Conservation (phyloP, 2,113 vertebrate species). For the Collichthys lucidus region DNA sequence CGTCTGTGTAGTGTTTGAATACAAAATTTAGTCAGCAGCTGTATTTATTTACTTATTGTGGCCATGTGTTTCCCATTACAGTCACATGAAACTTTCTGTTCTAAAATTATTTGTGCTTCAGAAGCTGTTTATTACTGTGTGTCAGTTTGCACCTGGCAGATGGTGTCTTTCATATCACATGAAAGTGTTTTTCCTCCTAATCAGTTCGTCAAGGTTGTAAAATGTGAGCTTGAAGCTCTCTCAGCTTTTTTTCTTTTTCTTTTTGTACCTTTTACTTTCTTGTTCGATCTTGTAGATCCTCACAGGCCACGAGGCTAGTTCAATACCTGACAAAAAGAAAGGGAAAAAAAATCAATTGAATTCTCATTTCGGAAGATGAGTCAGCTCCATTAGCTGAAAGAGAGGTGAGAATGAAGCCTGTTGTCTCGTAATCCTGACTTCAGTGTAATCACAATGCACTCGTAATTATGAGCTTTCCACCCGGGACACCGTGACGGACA, state of each 20-base stretch:
- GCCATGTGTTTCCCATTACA: neutral
- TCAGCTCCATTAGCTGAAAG: slow-evolving; percentile 43
- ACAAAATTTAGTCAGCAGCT: neutral
- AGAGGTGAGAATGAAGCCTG: slow-evolving; percentile 22
- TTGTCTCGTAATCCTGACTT: slow-evolving; percentile 51
- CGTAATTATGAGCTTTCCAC: slow-evolving; percentile 74
- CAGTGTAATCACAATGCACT: slow-evolving; percentile 65
- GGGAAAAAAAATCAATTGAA: slow-evolving; percentile 28
- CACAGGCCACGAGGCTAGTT: neutral
- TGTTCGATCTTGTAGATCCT: slow-evolving; percentile 10
- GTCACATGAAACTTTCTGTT: slow-evolving; percentile 8
- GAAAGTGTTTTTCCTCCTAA: slow-evolving; percentile 49
- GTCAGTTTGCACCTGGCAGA: slow-evolving; percentile 26
- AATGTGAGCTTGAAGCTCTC: slow-evolving; percentile 12
- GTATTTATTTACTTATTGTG: slow-evolving; percentile 18
- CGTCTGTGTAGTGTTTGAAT: neutral
- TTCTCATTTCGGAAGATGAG: slow-evolving; percentile 45
- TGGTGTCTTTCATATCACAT: slow-evolving; percentile 49
- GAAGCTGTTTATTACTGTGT: slow-evolving; percentile 15
- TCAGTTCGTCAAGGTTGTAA: slow-evolving; percentile 49
- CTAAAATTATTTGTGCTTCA: neutral
- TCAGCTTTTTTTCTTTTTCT: slow-evolving; percentile 1
- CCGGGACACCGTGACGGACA: slow-evolving; percentile 51
- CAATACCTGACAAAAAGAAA: slow-evolving; percentile 11
- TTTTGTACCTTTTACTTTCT: slow-evolving; percentile 3